Evolutionary conservation across 2,797 vertebrate species (phyloP), one percentile per base, ranked within the genome.

Genomic region (Rhinophrynus dorsalis): DNA sequence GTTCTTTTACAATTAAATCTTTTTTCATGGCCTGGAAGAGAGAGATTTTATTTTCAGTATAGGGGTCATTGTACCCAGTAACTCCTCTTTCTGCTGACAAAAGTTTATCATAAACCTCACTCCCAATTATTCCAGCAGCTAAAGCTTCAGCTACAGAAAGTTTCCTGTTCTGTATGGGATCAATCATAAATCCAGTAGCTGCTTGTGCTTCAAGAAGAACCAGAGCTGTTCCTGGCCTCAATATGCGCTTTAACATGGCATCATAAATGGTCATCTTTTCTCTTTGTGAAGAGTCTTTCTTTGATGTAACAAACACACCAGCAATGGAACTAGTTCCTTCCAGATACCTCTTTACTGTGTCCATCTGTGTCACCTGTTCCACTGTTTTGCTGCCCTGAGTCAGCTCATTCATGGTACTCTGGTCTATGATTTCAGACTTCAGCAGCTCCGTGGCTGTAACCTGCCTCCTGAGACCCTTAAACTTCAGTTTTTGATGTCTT

Each of bases 51-150:
- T 86, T 75, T 48, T 77, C 82, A 23, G 81, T 89, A 77, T 88
- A 90, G 42, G 90, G 90, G 78, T 92, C 90, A 32, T 4, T 86
- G 77, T 92, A 92, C 32, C 91, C 90, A 54, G 87, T 92, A 32
- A 92, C 88, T 3, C 90, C 90, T 66, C 61, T 85, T 69, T 92
- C 91, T 56, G 91, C 91, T 72, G 84, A 77, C 66, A 90, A 44
- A 13, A 92, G 87, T 40, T 90, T 92, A 78, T 88, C 80, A 74
- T 84, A 85, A 55, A 86, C 54, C 4, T 88, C 82, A 67, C 85
- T 80, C 38, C 74, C 66, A 67, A 90, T 81, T 1, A 89, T 3
- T 1, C 85, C 80, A 42, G 83, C 78, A 70, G 75, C 83, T 26
- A 90, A 78, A 13, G 89, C 86, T 80, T 92, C 75, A 42, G 89